These are phyloP conservation scores for Crossocerus cetratus DNA, from an alignment of 2,888 invertebrate species.

Conservation along the genomic window DNA sequence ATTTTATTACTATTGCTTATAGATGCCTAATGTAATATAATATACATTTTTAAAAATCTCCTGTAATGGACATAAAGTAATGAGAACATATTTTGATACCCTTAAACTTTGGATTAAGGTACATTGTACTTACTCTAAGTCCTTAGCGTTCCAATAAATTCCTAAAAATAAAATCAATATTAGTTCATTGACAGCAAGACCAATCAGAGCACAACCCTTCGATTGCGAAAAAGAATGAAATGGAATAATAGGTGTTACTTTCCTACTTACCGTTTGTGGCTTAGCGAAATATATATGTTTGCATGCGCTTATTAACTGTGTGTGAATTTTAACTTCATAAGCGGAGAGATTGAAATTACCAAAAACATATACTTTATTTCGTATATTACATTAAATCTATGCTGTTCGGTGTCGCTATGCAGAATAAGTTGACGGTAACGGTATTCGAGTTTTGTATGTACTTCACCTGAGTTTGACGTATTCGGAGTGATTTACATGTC, in stretches of 20 bases:
- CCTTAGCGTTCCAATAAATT: no score
- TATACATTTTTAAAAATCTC: no score
- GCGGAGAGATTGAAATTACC: conserved; percentile 15
- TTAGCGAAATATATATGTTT: not conserved
- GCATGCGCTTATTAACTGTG: conserved; percentile 8
- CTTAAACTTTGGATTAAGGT: no score
- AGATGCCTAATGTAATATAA: no score
- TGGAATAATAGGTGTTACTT: not conserved
- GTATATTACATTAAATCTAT: conserved; percentile 40
- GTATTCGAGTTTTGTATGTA: conserved; percentile 7
- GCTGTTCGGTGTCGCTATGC: conserved; percentile 34
- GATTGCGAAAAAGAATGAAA: not conserved
- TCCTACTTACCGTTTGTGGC: not conserved
- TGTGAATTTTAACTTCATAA: conserved; percentile 16
- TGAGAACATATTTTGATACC: no score
- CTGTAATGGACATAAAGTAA: no score
- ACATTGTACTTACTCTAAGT: no score
- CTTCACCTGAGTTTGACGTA: conserved; percentile 8
- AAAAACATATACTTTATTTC: conserved; percentile 37
- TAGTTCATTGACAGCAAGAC: no score
- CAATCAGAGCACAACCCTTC: no score
- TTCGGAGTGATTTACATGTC: not conserved
- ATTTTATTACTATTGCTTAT: no score
- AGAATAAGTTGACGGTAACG: conserved; percentile 14
- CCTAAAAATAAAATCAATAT: no score